Percentiles rank a stretch among this genome's conserved stretches.
Conservation (phyloP, 2,113 vertebrate genomes). For the Alligator mississippiensis region DNA sequence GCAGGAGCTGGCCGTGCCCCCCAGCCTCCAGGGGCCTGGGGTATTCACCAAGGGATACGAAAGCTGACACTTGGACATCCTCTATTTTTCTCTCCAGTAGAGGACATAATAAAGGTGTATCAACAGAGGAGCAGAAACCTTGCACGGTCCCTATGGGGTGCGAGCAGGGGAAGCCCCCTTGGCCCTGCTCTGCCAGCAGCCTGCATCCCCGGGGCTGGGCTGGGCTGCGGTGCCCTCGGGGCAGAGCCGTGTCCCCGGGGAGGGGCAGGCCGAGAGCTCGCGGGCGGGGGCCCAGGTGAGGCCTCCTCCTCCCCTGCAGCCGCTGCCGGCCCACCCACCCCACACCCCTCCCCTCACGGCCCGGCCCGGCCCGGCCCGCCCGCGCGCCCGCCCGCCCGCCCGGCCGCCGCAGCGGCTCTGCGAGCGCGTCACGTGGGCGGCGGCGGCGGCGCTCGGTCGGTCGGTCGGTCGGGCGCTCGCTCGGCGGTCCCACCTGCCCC, state of each 20-base stretch:
- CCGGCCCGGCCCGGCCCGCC: neutral
- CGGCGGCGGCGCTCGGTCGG: neutral
- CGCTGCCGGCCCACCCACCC: neutral
- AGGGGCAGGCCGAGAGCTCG: neutral
- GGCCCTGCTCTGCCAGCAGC: neutral
- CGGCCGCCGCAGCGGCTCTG: conserved; percentile 34
- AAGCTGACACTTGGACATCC: too few relatives aligned
- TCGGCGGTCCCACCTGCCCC: conserved; percentile 21
- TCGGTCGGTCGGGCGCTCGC: too few relatives aligned
- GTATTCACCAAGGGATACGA: too few relatives aligned
- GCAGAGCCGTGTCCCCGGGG: neutral
- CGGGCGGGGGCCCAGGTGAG: neutral
- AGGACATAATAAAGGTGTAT: too few relatives aligned
- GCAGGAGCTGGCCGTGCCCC: too few relatives aligned
- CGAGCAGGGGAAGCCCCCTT: neutral
- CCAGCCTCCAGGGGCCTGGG: neutral
- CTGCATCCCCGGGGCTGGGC: neutral
- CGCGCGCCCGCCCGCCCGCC: conserved; percentile 7
- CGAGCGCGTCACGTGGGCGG: conserved; percentile 14
- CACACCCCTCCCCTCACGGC: too few relatives aligned
- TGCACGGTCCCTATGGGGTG: too few relatives aligned
- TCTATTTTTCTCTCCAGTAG: too few relatives aligned
- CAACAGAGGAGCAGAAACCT: too few relatives aligned
- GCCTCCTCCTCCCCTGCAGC: neutral
- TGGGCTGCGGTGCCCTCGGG: too few relatives aligned